phyloP scores from a whole-genome alignment of 2,888 invertebrate species.

The Ennomos erosarius region DNA sequence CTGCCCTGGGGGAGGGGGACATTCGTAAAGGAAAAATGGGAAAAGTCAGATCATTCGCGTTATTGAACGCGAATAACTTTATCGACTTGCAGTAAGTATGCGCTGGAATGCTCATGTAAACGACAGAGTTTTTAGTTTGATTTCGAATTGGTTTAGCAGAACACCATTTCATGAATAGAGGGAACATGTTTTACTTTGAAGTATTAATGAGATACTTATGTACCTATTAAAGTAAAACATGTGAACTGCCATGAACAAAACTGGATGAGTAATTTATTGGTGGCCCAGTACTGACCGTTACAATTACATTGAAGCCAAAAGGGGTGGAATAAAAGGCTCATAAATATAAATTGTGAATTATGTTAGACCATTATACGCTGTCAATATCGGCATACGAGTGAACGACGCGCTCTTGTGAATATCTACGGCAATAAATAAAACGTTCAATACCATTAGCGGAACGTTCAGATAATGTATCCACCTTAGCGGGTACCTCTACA shows the following conservation, averaged over 20 bases:
- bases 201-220: neutral
- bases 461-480: constrained; percentile 69
- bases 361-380: constrained; percentile 51
- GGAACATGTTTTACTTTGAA: constrained; percentile 2
- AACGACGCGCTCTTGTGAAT: constrained; percentile 56
- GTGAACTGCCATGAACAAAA: neutral
- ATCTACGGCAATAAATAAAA: constrained; percentile 67
- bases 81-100: constrained; percentile 74
- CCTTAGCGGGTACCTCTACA: constrained; percentile 55
- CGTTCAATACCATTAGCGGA: constrained; percentile 67
- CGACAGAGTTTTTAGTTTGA: constrained; percentile 27
- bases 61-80: constrained; percentile 83
- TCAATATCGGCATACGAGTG: constrained; percentile 47
- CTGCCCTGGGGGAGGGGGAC: constrained; percentile 51
- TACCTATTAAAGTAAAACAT: too few relatives aligned
- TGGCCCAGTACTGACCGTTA: constrained; percentile 22
- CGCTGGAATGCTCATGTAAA: constrained; percentile 38
- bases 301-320: constrained; percentile 30
- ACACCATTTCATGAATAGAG: neutral
- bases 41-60: constrained; percentile 82
- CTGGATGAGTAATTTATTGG: constrained; percentile 15
- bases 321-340: constrained; percentile 46
- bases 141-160: constrained; percentile 10
- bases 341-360: constrained; percentile 58
- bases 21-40: constrained; percentile 77